phyloP scores from a whole-genome alignment of 2,113 vertebrate genomes.

The Heterotilapia buettikoferi region DNA sequence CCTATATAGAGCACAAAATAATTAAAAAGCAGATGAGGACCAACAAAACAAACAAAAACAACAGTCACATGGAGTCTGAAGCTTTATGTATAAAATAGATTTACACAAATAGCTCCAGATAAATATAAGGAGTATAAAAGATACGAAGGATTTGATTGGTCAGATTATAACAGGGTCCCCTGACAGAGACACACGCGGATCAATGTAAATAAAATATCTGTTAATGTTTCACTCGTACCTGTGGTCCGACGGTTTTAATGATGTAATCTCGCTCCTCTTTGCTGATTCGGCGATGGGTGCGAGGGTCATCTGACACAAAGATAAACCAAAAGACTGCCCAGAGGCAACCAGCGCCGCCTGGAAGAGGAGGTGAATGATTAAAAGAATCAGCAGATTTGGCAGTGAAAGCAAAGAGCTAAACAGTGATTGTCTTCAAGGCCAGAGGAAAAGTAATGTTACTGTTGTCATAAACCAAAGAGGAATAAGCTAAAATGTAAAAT shows the following conservation, averaged over 20 bases:
- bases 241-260: conserved; percentile 55
- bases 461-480: background rate
- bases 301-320: conserved; percentile 75
- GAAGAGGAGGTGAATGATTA: background rate
- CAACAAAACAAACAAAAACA: background rate
- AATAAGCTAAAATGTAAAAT: background rate
- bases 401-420: background rate
- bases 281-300: conserved; percentile 75
- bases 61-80: background rate
- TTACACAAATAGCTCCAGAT: background rate
- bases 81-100: background rate
- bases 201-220: background rate
- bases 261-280: conserved; percentile 76
- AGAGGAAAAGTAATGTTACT: background rate
- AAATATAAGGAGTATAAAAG: background rate
- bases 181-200: background rate
- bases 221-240: conserved; percentile 54
- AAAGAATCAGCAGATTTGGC: background rate
- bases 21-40: background rate
- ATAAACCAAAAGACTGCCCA: conserved; percentile 77
- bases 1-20: background rate
- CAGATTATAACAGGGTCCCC: background rate
- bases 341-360: conserved; percentile 73
- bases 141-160: rapidly evolving
- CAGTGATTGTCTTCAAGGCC: background rate